Base-by-base conservation (phyloP, 2,888 invertebrate genomes). In the Chirona hameri region DNA sequence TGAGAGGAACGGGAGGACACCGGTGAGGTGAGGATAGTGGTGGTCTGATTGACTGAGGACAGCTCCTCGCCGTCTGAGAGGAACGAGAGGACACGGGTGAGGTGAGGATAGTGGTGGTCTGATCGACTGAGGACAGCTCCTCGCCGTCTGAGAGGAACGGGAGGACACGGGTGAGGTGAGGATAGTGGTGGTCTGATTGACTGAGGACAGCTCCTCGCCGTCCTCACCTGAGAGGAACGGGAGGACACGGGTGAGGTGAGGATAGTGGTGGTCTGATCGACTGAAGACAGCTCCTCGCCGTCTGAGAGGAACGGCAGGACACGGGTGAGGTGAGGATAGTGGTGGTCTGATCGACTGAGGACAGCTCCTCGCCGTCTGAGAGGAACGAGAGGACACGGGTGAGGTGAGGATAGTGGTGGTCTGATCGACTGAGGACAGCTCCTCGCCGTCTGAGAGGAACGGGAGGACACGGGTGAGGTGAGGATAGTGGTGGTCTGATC, bases 21-120 rank as follows among this genome's bases (percentile, higher is more conserved):
- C 15, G 60, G 60, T n/a, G 24, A 9, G 39, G 39, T 39, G 5
- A 96, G 89, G 84, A 92, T 91, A 0, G 94, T 94, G 84, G 93
- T 92, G 88, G 95, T 94, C 89, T 96, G 95, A 0, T 95, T 95
- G 0, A 95, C 95, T 5, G 94, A 93, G 0, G 95, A 95, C 21
- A 93, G 88, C 81, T 93, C 93, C 83, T 92, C 92, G 14, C 93
- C 92, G 87, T 96, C 95, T 79, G 93, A 7, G 18, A 10, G 72
- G 72, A n/a, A 24, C 21, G 60, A 3, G 9, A 60, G 24, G 60
- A n/a, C 18, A 60, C n/a, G 60, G 60, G 60, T n/a, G 24, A 9
- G 39, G 39, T 39, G 5, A 96, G 89, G 84, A 92, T 91, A 0
- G 94, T 94, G 84, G 93, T 92, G 88, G 95, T 94, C 89, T 96